phyloP scores from a whole-genome alignment of 2,888 invertebrate species.

The Cerceris rybyensis region DNA sequence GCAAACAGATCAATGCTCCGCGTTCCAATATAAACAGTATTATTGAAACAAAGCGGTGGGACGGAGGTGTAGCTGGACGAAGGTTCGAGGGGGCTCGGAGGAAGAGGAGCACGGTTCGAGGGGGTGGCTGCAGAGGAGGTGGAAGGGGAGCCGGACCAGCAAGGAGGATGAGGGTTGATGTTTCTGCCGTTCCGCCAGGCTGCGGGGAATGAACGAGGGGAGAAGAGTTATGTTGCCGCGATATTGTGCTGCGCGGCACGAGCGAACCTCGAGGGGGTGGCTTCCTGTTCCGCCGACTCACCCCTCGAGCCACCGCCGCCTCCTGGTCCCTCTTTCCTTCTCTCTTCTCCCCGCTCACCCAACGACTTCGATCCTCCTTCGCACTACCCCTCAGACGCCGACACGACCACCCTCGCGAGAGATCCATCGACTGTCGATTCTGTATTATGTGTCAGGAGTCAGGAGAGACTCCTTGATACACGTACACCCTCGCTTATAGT shows the following conservation, averaged over 20 bases:
- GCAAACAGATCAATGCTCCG: conserved; percentile 82
- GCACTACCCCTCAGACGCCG: conserved; percentile 37
- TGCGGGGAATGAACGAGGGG: conserved; percentile 79
- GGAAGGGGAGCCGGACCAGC: conserved; percentile 31
- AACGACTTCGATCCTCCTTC: conserved; percentile 47
- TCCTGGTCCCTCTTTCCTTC: conserved; percentile 30
- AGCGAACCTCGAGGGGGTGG: conserved; percentile 71
- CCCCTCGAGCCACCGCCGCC: conserved; percentile 37
- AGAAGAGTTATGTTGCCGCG: conserved; percentile 82
- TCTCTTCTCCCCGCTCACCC: conserved; percentile 39
- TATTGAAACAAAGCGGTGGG: conserved; percentile 81
- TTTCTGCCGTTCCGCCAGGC: conserved; percentile 76
- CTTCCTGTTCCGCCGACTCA: conserved; percentile 63
- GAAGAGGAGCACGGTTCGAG: conserved; percentile 17
- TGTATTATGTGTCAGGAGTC: conserved; percentile 74
- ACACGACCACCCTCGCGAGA: conserved; percentile 43
- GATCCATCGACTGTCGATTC: conserved; percentile 73
- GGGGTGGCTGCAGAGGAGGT: conserved; percentile 23
- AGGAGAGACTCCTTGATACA: conserved; percentile 48
- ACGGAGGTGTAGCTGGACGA: conserved; percentile 68
- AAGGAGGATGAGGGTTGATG: conserved; percentile 77
- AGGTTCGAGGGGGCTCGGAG: conserved; percentile 42
- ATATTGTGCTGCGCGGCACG: conserved; percentile 81
- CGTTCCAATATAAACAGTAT: conserved; percentile 82
- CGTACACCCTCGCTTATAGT: conserved; percentile 24